Percentiles rank a stretch among this genome's conserved stretches.
These are phyloP conservation scores for Aphidius gifuensis DNA, from an alignment of 1,140 invertebrate species.

Conservation along the genomic window DNA sequence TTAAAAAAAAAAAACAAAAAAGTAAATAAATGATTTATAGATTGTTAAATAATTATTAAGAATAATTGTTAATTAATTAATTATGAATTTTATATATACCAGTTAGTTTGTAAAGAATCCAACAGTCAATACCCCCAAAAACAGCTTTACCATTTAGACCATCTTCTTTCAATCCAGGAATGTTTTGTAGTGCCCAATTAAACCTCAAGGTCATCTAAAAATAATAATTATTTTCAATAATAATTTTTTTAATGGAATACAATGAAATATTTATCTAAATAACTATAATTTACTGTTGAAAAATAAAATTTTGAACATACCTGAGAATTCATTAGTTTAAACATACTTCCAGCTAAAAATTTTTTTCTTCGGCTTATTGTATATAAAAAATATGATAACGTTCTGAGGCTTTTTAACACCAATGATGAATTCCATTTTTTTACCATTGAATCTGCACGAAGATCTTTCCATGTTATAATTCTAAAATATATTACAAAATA, in stretches of 20 bases:
- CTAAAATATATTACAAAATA: slow-evolving; percentile 43
- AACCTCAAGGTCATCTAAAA: slow-evolving; percentile 74
- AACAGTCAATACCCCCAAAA: slow-evolving; percentile 92
- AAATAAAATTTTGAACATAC: slow-evolving; percentile 45
- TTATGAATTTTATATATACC: slow-evolving; percentile 34
- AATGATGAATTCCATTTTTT: slow-evolving; percentile 83
- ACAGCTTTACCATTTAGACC: slow-evolving; percentile 63
- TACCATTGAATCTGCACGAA: slow-evolving; percentile 76
- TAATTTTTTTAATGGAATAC: too few species aligned
- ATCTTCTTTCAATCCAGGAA: slow-evolving; percentile 63
- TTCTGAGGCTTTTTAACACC: slow-evolving; percentile 66
- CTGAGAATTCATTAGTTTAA: slow-evolving; percentile 79
- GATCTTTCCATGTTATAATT: slow-evolving; percentile 96
- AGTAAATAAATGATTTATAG: slow-evolving; percentile 1
- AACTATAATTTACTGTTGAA: neutral
- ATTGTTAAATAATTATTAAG: neutral
- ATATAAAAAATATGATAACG: slow-evolving; percentile 68
- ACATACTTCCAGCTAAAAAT: slow-evolving; percentile 75
- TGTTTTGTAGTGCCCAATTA: slow-evolving; percentile 73
- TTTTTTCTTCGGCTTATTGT: slow-evolving; percentile 72
- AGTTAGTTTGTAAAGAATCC: slow-evolving; percentile 82
- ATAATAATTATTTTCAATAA: slow-evolving; percentile 19
- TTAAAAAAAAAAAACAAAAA: slow-evolving; percentile 16
- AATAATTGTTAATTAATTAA: neutral
- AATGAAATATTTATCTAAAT: too few species aligned